Evolutionary conservation across 1,140 invertebrate genomes (phyloP).

Genomic region (Drosophila kikkawai): DNA sequence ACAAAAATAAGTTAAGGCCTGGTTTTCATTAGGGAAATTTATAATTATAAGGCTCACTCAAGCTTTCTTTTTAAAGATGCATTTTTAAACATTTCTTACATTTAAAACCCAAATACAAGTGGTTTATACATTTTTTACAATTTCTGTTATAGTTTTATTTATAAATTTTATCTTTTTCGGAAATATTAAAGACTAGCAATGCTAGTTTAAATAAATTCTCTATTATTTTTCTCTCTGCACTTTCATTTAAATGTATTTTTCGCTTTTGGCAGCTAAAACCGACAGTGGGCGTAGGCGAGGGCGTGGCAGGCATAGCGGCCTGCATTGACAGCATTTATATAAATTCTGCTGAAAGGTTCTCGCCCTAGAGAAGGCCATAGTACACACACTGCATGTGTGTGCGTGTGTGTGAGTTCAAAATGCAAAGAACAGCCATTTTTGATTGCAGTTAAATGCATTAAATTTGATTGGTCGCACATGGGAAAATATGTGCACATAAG

Average conservation of each 20-base stretch:
- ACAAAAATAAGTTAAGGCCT: too few species aligned
- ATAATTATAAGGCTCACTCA: not conserved
- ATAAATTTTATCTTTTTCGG: too few species aligned
- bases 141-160: too few species aligned
- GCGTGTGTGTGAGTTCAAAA: constrained; percentile 31
- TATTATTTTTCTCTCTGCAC: constrained; percentile 1
- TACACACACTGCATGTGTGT: not conserved
- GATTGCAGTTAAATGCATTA: constrained; percentile 79
- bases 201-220: too few species aligned
- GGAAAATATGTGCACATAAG: constrained; percentile 4
- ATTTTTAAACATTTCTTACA: not conserved
- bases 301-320: constrained; percentile 49
- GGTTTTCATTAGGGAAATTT: too few species aligned
- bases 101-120: not conserved
- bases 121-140: not conserved
- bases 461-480: constrained; percentile 61
- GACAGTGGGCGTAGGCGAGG: constrained; percentile 53
- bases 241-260: constrained; percentile 44
- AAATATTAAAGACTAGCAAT: too few species aligned
- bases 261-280: constrained; percentile 51
- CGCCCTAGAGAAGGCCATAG: not conserved
- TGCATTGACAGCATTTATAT: constrained; percentile 57
- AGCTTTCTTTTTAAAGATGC: not conserved
- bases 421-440: constrained; percentile 60
- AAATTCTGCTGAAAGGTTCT: constrained; percentile 55